A percentile compares a stretch with the other conserved stretches of the same genome.
These are phyloP conservation scores for Catajapyx aquilonaris DNA, from an alignment of 1,140 invertebrate species.

Conservation along the genomic window DNA sequence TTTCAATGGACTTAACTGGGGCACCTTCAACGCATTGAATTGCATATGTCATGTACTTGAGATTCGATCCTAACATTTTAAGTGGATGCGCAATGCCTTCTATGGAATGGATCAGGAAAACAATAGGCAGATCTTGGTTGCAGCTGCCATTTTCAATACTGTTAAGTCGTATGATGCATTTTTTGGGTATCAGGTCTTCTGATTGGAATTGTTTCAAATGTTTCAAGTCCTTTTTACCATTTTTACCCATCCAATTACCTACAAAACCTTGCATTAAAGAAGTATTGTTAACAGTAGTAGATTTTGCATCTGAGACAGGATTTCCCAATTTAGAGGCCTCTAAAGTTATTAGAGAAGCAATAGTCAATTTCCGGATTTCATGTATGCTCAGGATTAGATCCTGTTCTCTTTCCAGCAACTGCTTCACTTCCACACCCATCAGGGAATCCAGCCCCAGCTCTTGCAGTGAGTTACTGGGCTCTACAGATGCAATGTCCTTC, in stretches of 20 bases:
- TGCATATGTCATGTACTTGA: constrained; percentile 29
- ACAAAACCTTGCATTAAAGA: constrained; percentile 23
- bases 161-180: constrained; percentile 2
- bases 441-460: constrained; percentile 75
- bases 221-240: constrained; percentile 4
- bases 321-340: no score
- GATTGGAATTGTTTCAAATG: background rate
- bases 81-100: constrained; percentile 27
- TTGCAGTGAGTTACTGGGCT: constrained; percentile 31
- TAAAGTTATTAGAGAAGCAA: constrained; percentile 31
- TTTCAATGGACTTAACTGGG: constrained; percentile 24
- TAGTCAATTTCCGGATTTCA: constrained; percentile 32
- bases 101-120: constrained; percentile 35
- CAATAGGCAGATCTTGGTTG: background rate
- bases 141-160: background rate
- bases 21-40: constrained; percentile 28
- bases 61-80: constrained; percentile 17
- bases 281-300: no score
- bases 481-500: constrained; percentile 58
- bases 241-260: constrained; percentile 10
- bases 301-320: no score
- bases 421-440: constrained; percentile 66
- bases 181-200: background rate
- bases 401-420: constrained; percentile 39
- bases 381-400: constrained; percentile 33